Evolutionary conservation across 2,888 invertebrate genomes (phyloP), one percentile per base, ranked within the genome.

Genomic region (Tetragnatha montana): DNA sequence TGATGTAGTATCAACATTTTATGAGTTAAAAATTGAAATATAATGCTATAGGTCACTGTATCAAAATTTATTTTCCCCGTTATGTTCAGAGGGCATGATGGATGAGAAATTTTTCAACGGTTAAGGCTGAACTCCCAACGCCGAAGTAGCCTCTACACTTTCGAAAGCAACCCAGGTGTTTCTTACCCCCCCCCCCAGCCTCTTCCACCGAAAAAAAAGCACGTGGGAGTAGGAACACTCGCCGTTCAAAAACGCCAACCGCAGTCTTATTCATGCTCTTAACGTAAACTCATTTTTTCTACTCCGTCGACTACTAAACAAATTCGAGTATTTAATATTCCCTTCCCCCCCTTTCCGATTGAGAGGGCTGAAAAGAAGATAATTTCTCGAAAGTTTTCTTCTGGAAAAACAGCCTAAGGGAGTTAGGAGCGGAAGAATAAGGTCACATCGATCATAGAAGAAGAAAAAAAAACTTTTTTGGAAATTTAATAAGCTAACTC

Each of bases 401-500:
- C 75, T 35, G 35, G 69, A 81, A 60, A 35, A 81, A 81, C 70
- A 49, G 81, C 81, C 81, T 81, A 19, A 12, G 81, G 81, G 81
- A 81, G 17, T 81, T 21, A 12, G 70, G 14, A 2, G 8, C 19
- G 17, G 81, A 70, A 70, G 70, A 69, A 49, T 19, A 19, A 47
- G 78, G 81, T 81, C 12, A 70, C 81, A 81, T 70, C 81, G 49
- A 81, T 81, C 81, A 81, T 60, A 22, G 73, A 22, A 47, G 47
- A 70, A 81, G 19, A 80, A 81, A 70, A 70, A 49, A 19, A 8
- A n/a, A 8, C 19, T 19, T n/a, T 19, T n/a, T n/a, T 12, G 10
- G 49, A 81, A 70, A 81, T 81, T 81, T 81, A 81, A 81, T 81
- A 81, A 81, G 81, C 81, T 81, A 19, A 76, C 69, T 70, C 80